Evolutionary conservation across 2,888 invertebrate species (phyloP), one percentile per base, ranked within the genome.

Genomic region (Watsonalla cultraria): DNA sequence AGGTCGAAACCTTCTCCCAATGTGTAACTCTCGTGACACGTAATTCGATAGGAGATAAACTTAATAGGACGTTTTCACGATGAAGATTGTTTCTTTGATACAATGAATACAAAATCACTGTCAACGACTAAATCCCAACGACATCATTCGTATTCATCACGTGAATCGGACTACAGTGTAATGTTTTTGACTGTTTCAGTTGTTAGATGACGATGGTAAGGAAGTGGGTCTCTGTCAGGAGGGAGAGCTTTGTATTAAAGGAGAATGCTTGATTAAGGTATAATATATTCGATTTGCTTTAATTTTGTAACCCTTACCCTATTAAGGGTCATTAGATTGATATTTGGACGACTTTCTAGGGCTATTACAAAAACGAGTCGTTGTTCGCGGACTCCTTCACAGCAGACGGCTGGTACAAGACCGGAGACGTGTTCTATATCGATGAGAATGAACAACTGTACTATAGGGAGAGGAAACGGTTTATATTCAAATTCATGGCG

Each of bases 381-480:
- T 65, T 70, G 0, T 71, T 66, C 45, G 45, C 48, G 0, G 80
- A 80, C 48, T 54, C 64, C 5, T 61, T 78, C 13, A 14, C 48
- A 0, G 79, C 48, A 0, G 79, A 76, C 50, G 81, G 80, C 6
- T 84, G 84, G 83, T 70, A 66, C 61, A 69, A 58, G 47, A 82
- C 81, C 0, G 84, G 82, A 2, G 84, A 84, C 58, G 34, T 67
- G 14, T 74, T 84, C 61, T 63, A 70, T 39, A 48, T 66, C 13
- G 76, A 81, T 45, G 64, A 70, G n/a, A 54, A 70, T 9, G 70
- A 72, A 9, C 52, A 70, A 0, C 24, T 82, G 4, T 64, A 57
- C 54, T 84, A 74, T 48, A 50, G 66, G 5, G 64, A 74, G 35
- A 67, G 78, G 35, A 74, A 62, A 39, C 81, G 81, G 54, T 80